Base-by-base conservation (phyloP, 92 coral and sea anemone species). In the Parazoanthus darwini region DNA sequence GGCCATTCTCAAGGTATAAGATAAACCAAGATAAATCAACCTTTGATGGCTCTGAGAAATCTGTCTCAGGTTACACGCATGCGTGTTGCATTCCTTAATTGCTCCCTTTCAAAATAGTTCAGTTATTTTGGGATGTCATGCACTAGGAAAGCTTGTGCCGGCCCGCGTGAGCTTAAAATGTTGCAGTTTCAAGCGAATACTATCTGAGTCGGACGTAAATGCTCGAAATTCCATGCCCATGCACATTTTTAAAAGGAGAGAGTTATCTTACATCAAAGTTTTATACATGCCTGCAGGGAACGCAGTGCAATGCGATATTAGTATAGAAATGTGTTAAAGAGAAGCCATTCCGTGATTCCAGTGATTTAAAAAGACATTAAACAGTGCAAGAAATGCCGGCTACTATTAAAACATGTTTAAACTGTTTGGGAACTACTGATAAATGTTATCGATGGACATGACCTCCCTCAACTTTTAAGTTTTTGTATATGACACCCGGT, bases 331-430 rank as follows among this genome's bases (percentile, higher is more conserved):
- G 44, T 15, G 79, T 7, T 36, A 43, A 43, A 43, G 50, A 20
- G 85, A n/a, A 51, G 14, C 33, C 38, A 81, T 38, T 25, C 82
- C 66, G 29, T 48, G 23, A 78, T 26, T 3, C 48, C 63, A 46
- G 26, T 58, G 58, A 39, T 85, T 46, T 63, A 68, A 48, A 68
- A 59, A 43, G 38, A 70, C 65, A 85, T 68, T 70, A 85, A 43
- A 36, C 54, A 9, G 76, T 18, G 76, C 48, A 38, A 59, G 8
- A 85, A 85, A 59, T 15, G 15, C 39, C 16, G 63, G 82, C 26
- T 23, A 5, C 20, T 13, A 46, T 13, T 2, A n/a, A 23, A 78
- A 26, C 46, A 46, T 50, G 36, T 48, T 58, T 23, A 15, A 50
- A 4, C 1, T 63, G 25, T 22, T 63, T 2, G 8, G 13, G 25